Evolutionary conservation across 2,113 vertebrate species (phyloP).

Genomic region (Paedocypris sp.): DNA sequence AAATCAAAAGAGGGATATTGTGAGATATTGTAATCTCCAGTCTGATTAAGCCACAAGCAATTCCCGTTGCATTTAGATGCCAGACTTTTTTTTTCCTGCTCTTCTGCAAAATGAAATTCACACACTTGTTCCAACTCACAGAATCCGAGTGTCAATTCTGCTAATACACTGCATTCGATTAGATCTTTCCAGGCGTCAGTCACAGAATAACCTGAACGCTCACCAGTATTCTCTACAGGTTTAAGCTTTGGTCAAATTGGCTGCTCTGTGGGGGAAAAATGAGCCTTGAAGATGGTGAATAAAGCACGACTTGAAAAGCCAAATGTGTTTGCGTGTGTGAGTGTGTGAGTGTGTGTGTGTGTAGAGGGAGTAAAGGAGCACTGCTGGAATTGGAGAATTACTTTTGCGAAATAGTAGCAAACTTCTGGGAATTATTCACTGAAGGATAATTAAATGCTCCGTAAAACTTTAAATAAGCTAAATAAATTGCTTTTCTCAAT

Average conservation of each 20-base stretch:
- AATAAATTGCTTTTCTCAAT: conserved; percentile 63
- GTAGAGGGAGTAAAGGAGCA: conserved; percentile 2
- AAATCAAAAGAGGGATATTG: conserved; percentile 9
- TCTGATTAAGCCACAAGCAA: conserved; percentile 42
- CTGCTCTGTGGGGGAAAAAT: conserved; percentile 44
- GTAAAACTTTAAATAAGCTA: conserved; percentile 60
- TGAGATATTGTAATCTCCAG: conserved; percentile 37
- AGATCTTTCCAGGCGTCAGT: conserved; percentile 54
- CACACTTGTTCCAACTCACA: neutral
- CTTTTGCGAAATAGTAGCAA: conserved; percentile 43
- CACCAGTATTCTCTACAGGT: conserved; percentile 49
- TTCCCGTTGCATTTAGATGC: conserved; percentile 23
- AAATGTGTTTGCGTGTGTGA: neutral
- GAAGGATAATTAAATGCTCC: conserved; percentile 55
- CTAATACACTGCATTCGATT: conserved; percentile 43
- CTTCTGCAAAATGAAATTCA: conserved; percentile 28
- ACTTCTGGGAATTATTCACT: conserved; percentile 52
- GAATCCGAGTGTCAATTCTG: conserved; percentile 53
- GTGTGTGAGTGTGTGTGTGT: conserved; percentile 14
- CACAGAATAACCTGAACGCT: conserved; percentile 39
- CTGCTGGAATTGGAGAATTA: conserved; percentile 52
- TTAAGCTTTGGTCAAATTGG: conserved; percentile 59
- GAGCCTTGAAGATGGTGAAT: conserved; percentile 41
- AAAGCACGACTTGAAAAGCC: conserved; percentile 42
- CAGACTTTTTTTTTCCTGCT: conserved; percentile 43